These are phyloP conservation scores for Anthoptus insignis DNA, from an alignment of 2,888 invertebrate genomes.

Conservation along the genomic window DNA sequence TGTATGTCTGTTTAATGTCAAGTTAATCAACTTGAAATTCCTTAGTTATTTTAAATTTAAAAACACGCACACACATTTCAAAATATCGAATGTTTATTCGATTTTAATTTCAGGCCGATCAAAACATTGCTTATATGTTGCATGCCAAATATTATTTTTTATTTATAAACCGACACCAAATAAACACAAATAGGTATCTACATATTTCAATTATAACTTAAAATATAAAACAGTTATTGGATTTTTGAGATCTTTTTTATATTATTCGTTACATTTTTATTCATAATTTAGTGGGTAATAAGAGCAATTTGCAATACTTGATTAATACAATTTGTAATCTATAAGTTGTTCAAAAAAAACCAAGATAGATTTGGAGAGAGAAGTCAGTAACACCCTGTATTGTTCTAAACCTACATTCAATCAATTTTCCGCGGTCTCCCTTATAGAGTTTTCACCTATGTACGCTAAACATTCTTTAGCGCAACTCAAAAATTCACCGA, in stretches of 20 bases:
- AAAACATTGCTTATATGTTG: not conserved
- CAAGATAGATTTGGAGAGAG: constrained; percentile 49
- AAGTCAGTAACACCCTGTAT: constrained; percentile 78
- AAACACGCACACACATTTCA: not conserved
- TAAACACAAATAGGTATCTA: too few relatives aligned
- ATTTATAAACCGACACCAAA: not conserved
- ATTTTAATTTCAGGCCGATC: not conserved
- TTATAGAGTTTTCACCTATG: constrained; percentile 7
- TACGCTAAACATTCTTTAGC: too few relatives aligned
- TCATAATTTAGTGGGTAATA: too few relatives aligned
- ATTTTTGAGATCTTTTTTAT: too few relatives aligned
- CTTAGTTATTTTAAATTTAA: too few relatives aligned
- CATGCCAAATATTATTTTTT: not conserved
- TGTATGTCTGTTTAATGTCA: not conserved
- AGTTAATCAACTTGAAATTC: not conserved
- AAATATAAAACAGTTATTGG: too few relatives aligned
- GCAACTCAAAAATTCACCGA: constrained; percentile 48
- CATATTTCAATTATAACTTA: too few relatives aligned
- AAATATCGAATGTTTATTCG: not conserved
- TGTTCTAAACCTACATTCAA: constrained; percentile 59
- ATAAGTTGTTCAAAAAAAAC: too few relatives aligned
- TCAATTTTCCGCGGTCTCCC: constrained; percentile 6
- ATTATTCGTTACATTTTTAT: too few relatives aligned
- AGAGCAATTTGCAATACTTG: too few relatives aligned
- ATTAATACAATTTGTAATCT: too few relatives aligned